These are phyloP conservation scores for Lophius americanus DNA, from an alignment of 2,797 vertebrate genomes.

Conservation along the genomic window DNA sequence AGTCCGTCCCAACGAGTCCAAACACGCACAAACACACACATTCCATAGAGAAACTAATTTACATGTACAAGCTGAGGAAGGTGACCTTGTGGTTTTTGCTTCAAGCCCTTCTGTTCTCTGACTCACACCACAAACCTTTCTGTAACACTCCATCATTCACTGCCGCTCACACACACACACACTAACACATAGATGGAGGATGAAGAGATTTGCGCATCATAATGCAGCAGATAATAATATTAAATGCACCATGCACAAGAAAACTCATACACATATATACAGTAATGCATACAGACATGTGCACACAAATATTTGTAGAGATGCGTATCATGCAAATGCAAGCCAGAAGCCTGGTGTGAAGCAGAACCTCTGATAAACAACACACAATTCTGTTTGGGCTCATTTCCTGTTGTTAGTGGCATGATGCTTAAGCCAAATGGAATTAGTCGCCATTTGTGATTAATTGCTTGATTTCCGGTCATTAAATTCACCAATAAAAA, in stretches of 20 bases:
- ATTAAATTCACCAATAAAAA: neutral
- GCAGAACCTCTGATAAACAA: constrained; percentile 34
- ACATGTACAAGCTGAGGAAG: constrained; percentile 34
- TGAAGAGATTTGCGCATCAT: constrained; percentile 30
- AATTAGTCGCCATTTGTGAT: neutral
- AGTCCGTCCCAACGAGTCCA: constrained; percentile 29
- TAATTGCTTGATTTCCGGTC: neutral
- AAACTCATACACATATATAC: constrained; percentile 2
- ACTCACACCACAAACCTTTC: constrained; percentile 21
- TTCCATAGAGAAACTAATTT: constrained; percentile 36
- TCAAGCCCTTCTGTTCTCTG: constrained; percentile 26
- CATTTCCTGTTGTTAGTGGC: constrained; percentile 15
- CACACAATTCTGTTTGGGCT: constrained; percentile 17
- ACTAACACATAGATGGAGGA: constrained; percentile 16
- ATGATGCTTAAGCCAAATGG: constrained; percentile 4
- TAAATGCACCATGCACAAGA: constrained; percentile 28
- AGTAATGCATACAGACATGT: neutral
- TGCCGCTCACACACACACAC: constrained; percentile 12
- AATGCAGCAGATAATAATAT: constrained; percentile 33
- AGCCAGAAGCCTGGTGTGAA: constrained; percentile 22
- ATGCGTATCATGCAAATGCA: constrained; percentile 51
- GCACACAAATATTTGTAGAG: constrained; percentile 3
- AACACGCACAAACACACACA: constrained; percentile 25
- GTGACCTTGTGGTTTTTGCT: constrained; percentile 32
- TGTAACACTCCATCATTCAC: constrained; percentile 2